A percentile compares a stretch with the other conserved stretches of the same genome.
These are phyloP conservation scores for Xerus inauris DNA, from an alignment of 2,113 vertebrate genomes.

Conservation along the genomic window DNA sequence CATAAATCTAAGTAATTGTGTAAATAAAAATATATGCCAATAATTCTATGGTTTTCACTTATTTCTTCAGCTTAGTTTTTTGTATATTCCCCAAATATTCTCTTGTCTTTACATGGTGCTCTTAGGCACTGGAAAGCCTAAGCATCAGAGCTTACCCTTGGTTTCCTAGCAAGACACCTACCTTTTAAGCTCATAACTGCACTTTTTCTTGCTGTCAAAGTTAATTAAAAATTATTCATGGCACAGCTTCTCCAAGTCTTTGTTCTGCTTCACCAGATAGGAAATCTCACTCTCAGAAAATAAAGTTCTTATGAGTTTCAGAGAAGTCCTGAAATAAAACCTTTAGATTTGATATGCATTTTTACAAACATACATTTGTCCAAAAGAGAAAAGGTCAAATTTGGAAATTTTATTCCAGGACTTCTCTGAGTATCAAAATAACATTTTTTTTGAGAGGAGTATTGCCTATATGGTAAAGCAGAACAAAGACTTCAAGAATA, in stretches of 20 bases:
- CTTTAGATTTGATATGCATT: conserved; percentile 13
- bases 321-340: conserved; percentile 51
- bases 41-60: background rate
- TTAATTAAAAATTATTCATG: conserved; percentile 70
- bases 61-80: background rate
- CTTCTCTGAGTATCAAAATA: no score
- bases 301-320: conserved; percentile 37
- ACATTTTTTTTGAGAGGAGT: background rate
- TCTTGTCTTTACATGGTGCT: background rate
- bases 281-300: conserved; percentile 3
- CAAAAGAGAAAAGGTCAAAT: no score
- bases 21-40: background rate
- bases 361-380: no score
- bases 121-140: background rate
- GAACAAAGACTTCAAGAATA: no score
- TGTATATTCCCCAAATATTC: background rate
- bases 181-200: background rate
- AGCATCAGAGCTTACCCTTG: background rate
- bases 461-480: no score
- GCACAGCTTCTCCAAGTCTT: conserved; percentile 40
- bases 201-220: conserved; percentile 44
- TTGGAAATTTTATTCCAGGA: no score
- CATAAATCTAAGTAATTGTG: background rate
- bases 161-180: background rate
- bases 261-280: conserved; percentile 55